Evolutionary conservation across 2,113 vertebrate species (phyloP), one percentile per base, ranked within the genome.

Genomic region (Nestor notabilis): DNA sequence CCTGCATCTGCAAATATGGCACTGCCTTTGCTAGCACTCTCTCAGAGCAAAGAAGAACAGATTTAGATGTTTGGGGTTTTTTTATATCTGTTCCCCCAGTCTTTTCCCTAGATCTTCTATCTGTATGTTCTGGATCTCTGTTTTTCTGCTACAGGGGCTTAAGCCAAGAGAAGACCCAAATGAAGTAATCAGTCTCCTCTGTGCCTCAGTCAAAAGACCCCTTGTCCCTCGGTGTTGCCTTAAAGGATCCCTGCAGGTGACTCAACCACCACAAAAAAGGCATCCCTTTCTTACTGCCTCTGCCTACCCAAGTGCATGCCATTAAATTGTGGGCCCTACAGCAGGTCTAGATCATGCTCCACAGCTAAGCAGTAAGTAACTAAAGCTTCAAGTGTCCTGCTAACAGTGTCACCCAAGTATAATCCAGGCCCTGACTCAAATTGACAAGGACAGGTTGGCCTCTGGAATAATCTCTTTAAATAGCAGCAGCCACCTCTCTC

Each of bases 391-490:
- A 92, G 79, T 74, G 69, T 83, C 78, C 91, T 90, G 89, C 86
- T 93, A 96, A 95, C 90, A 85, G 86, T 4, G 61, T 97, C 96
- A 97, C 71, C 71, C 33, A n/a, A 46, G 87, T 63, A 29, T 98
- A 97, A 97, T 97, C 97, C 95, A 58, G 82, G 90, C 84, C 78
- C 60, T 97, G 96, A 97, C 90, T 98, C 72, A 97, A 97, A 98
- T 97, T 97, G 97, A 96, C 96, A 97, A 95, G 93, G 98, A 97
- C 97, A 97, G 96, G 90, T 77, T 97, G 89, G 83, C 82, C 82
- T 88, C 92, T 82, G 84, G 94, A 95, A 92, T 97, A 97, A 98
- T 95, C 96, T 94, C 97, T 98, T 98, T 98, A 98, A 97, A 98
- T 98, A 98, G 97, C 88, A 84, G 87, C 88, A 89, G 86, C 89